phyloP scores from a whole-genome alignment of 2,113 vertebrate genomes.

The Hystrix brachyura region DNA sequence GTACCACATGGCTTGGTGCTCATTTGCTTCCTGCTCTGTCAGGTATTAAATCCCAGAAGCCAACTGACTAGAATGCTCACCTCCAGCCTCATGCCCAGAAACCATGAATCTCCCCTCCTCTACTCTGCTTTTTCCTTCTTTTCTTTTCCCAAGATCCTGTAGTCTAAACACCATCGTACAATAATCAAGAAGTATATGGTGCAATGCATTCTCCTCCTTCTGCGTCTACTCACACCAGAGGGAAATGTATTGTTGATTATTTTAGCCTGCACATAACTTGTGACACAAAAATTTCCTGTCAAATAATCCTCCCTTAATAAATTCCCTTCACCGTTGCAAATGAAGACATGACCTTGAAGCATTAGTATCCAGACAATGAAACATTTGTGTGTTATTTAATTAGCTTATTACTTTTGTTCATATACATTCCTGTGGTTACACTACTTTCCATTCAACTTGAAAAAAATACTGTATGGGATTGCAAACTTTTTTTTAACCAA shows the following conservation, averaged over 20 bases:
- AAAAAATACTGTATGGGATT: constrained; percentile 24
- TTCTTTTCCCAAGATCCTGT: background rate
- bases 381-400: constrained; percentile 87
- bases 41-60: constrained; percentile 60
- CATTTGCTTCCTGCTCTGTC: constrained; percentile 58
- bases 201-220: constrained; percentile 54
- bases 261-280: constrained; percentile 56
- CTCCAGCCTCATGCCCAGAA: background rate
- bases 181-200: background rate
- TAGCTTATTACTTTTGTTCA: constrained; percentile 89
- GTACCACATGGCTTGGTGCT: background rate
- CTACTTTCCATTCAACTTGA: constrained; percentile 82
- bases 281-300: constrained; percentile 61
- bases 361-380: constrained; percentile 86
- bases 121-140: background rate
- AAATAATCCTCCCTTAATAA: constrained; percentile 65
- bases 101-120: background rate
- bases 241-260: constrained; percentile 16
- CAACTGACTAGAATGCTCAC: constrained; percentile 2
- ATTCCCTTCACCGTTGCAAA: constrained; percentile 59
- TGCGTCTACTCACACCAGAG: background rate
- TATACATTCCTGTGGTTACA: constrained; percentile 86
- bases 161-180: constrained; percentile 33
- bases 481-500: background rate
- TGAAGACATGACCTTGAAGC: constrained; percentile 72